phyloP scores from a whole-genome alignment of 2,888 invertebrate genomes.

The Globia sparganii region DNA sequence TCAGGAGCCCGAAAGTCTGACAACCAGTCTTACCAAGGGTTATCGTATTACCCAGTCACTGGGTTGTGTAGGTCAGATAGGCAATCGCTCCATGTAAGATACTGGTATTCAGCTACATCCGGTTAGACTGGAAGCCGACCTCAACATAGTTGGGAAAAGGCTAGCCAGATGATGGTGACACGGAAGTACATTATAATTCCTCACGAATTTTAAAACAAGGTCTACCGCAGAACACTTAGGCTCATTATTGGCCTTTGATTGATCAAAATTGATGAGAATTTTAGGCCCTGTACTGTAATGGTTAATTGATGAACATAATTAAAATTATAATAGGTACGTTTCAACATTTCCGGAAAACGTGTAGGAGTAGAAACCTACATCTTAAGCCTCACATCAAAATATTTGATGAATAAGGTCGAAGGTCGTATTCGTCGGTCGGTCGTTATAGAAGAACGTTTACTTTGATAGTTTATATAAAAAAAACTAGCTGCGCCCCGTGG shows the following conservation, averaged over 20 bases:
- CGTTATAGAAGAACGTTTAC: background rate
- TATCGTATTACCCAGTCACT: too few relatives aligned
- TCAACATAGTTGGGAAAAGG: too few relatives aligned
- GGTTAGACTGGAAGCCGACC: too few relatives aligned
- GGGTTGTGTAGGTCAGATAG: too few relatives aligned
- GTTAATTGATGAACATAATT: constrained; percentile 10
- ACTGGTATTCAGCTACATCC: too few relatives aligned
- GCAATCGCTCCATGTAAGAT: too few relatives aligned
- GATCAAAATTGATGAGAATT: constrained; percentile 9
- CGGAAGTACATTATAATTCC: constrained; percentile 24
- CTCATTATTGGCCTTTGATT: background rate
- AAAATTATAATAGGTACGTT: background rate
- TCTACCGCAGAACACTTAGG: background rate
- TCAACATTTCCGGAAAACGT: background rate
- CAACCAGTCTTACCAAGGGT: too few relatives aligned
- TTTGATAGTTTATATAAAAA: too few relatives aligned
- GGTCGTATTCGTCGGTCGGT: too few relatives aligned
- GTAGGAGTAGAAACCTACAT: background rate
- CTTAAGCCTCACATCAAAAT: background rate
- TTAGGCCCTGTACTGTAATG: constrained; percentile 1
- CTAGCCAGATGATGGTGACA: background rate
- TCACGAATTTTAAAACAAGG: constrained; percentile 39
- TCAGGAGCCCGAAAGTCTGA: too few relatives aligned
- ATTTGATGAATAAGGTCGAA: background rate
- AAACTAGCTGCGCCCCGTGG: too few relatives aligned